Evolutionary conservation across 2,888 invertebrate species (phyloP), one percentile per base, ranked within the genome.

Genomic region (Chalcosyrphus nemorum): DNA sequence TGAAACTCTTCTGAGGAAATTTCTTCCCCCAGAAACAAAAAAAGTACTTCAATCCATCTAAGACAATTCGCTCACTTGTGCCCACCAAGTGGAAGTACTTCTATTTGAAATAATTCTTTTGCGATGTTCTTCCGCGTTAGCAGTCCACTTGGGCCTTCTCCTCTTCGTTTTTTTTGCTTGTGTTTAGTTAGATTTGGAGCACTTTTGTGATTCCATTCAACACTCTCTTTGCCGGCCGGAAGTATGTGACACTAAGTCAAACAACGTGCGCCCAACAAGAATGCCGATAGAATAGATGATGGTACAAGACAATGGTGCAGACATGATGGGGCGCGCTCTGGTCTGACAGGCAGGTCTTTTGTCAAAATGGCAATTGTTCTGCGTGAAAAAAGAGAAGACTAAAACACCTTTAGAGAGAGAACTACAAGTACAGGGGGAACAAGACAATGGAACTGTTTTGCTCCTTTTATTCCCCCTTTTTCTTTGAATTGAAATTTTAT

Each of bases 171-270:
- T n/a, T n/a, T n/a, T n/a, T 61, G 24, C 15, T 43, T 65, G 65
- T 57, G 11, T 50, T 59, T 35, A 45, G 13, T 21, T 50, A 78
- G 5, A 38, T 71, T 72, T 27, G 32, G 43, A 72, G 65, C 57
- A 56, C 54, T 17, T 61, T 70, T 54, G 11, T 41, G 43, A 19
- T 61, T 52, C n/a, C n/a, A n/a, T n/a, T n/a, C n/a, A n/a, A n/a
- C n/a, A n/a, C n/a, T n/a, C 13, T 43, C 50, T 35, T 63, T 13
- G 29, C 61, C 24, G 63, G 63, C 81, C 81, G 81, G 81, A 81
- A 81, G 75, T 75, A 47, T 68, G 70, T 63, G 81, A 81, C 74
- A 61, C 74, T 74, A 68, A 81, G 80, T 74, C 80, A 81, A 81
- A 56, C 74, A 74, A 74, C 35, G 35, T 68, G 61, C 80, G 61